A percentile compares a stretch with the other conserved stretches of the same genome.
Conservation (phyloP, 2,113 vertebrate genomes). For the Cottus gobio region DNA sequence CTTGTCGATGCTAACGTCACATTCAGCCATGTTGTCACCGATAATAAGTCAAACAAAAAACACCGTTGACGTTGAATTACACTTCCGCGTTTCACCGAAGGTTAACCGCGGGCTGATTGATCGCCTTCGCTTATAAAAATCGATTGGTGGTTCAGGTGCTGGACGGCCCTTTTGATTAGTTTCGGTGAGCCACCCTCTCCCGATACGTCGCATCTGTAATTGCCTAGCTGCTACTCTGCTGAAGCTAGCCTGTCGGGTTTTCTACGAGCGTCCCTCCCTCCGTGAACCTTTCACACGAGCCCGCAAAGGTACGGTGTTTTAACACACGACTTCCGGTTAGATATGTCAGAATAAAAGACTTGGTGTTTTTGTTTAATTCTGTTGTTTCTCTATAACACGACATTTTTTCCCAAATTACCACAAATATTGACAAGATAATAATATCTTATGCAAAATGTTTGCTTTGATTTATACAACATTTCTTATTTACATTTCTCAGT, state of each 20-base stretch:
- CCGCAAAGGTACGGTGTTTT: accelerated
- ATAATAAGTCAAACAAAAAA: conserved; percentile 52
- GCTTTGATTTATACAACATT: not conserved
- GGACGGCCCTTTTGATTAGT: conserved; percentile 76
- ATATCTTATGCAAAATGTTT: no score
- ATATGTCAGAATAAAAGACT: conserved; percentile 50
- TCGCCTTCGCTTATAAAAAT: conserved; percentile 69
- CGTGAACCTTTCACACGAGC: conserved; percentile 3
- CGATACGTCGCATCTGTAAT: conserved; percentile 49
- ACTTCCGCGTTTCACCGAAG: conserved; percentile 70
- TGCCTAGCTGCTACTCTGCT: conserved; percentile 33
- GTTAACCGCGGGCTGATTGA: conserved; percentile 73
- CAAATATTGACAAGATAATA: no score
- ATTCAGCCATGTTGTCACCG: conserved; percentile 84
- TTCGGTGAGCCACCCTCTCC: conserved; percentile 69
- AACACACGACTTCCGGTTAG: not conserved
- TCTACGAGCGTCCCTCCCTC: conserved; percentile 50
- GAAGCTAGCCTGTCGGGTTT: conserved; percentile 56
- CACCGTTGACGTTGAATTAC: conserved; percentile 63
- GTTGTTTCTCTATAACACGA: no score
- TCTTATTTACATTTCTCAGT: not conserved
- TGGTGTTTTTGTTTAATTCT: not conserved
- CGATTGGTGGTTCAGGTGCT: conserved; percentile 73
- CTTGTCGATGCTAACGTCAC: conserved; percentile 83
- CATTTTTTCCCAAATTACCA: no score